Evolutionary conservation across 2,888 invertebrate species (phyloP), one percentile per base, ranked within the genome.

Genomic region (Scrobipalpa costella): DNA sequence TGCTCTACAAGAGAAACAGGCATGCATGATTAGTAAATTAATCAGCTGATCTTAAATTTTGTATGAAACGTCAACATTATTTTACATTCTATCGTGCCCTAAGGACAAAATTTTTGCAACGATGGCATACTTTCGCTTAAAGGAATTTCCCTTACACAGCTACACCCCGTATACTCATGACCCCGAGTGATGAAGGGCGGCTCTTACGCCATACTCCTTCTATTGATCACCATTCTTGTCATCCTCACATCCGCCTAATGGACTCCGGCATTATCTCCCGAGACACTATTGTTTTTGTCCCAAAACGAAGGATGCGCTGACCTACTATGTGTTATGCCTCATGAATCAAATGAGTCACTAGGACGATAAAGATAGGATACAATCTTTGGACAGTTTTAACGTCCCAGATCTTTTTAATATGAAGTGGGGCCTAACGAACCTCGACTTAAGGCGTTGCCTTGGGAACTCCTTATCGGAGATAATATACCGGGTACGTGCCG

Each of bases 211-310:
- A 57, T 33, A 61, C 74, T 73, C 74, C 75, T 75, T 81, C 83
- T 85, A 86, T 87, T 86, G 87, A 87, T 86, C 84, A 84, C 78
- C 71, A 77, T 80, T 85, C 83, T 81, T 86, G 88, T 87, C 87
- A 85, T 83, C 80, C 79, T 80, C 84, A 86, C 83, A 83, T 85
- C 85, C 75, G 80, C 77, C 80, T 88, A 88, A 89, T 88, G 87
- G 86, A 84, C 83, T 82, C 76, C 71, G 74, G 73, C 74, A 73
- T 78, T 76, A 77, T 84, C 81, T 79, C 77, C 72, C 66, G 72
- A 79, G 80, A 77, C 73, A 74, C 80, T 79, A 81, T 85, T 87
- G 86, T 88, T 86, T 85, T 86, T 85, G 82, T 73, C 72, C 74
- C 74, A 76, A 76, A 80, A 80, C 81, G 79, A 82, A 78, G 76